These are phyloP conservation scores for Leucoraja erinaceus DNA, from an alignment of 2,113 vertebrate species.

Conservation along the genomic window DNA sequence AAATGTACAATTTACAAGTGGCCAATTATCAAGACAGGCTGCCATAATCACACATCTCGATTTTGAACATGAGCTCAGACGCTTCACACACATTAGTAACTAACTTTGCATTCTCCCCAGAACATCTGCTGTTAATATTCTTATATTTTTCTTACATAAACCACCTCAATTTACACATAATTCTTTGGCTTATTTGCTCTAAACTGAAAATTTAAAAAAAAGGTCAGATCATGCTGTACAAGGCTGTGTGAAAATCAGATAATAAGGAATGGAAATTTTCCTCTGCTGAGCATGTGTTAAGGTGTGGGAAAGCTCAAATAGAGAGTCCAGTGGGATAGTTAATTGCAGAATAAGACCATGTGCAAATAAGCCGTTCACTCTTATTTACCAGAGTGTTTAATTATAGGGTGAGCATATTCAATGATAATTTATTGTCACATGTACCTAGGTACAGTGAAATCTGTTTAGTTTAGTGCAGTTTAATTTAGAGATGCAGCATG, in stretches of 20 bases:
- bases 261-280: neutral
- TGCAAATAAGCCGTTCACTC: neutral
- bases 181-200: neutral
- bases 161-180: neutral
- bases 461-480: too few relatives aligned
- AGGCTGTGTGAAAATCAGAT: neutral
- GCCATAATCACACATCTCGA: neutral
- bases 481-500: too few relatives aligned
- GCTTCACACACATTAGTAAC: neutral
- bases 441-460: too few relatives aligned
- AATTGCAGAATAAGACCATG: neutral
- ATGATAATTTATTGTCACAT: too few relatives aligned
- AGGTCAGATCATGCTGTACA: neutral
- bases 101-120: neutral
- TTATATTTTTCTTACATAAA: neutral
- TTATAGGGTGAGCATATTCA: neutral
- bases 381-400: neutral
- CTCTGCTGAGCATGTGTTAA: neutral
- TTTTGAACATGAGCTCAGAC: neutral
- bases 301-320: neutral
- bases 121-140: neutral
- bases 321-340: neutral
- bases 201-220: neutral
- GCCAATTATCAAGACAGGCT: neutral
- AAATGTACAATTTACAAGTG: conserved; percentile 9